phyloP scores from a whole-genome alignment of 2,113 vertebrate genomes.

The Cariama cristata region DNA sequence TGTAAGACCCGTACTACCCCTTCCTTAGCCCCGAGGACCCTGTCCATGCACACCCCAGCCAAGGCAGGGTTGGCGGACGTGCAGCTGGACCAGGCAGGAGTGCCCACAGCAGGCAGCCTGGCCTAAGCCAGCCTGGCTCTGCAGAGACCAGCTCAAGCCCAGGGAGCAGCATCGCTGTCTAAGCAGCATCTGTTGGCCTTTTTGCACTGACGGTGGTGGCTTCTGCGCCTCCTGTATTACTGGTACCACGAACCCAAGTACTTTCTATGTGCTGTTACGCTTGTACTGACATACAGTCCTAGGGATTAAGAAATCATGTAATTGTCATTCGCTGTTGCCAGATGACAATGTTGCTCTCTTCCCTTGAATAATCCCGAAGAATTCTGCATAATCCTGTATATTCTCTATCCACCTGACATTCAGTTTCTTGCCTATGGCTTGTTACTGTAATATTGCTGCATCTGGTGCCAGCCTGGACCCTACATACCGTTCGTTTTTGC shows the following conservation, averaged over 20 bases:
- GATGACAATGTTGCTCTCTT: not conserved
- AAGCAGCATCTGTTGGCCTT: not conserved
- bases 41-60: not conserved
- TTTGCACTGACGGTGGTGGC: not conserved
- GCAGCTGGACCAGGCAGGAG: not conserved
- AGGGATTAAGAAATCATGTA: not conserved
- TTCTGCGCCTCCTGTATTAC: not conserved
- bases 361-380: not conserved
- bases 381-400: not conserved
- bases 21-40: not conserved
- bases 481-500: not conserved
- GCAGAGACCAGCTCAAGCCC: not conserved
- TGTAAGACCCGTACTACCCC: not conserved
- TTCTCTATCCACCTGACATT: not conserved
- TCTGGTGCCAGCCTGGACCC: not conserved
- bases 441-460: not conserved
- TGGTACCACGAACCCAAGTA: not conserved
- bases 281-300: not conserved
- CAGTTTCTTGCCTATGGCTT: not conserved
- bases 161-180: not conserved
- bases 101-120: not conserved
- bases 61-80: not conserved
- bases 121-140: not conserved
- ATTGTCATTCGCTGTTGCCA: not conserved
- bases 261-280: not conserved